Evolutionary conservation across 2,888 invertebrate species (phyloP).

Genomic region (Erpobdella octoculata): DNA sequence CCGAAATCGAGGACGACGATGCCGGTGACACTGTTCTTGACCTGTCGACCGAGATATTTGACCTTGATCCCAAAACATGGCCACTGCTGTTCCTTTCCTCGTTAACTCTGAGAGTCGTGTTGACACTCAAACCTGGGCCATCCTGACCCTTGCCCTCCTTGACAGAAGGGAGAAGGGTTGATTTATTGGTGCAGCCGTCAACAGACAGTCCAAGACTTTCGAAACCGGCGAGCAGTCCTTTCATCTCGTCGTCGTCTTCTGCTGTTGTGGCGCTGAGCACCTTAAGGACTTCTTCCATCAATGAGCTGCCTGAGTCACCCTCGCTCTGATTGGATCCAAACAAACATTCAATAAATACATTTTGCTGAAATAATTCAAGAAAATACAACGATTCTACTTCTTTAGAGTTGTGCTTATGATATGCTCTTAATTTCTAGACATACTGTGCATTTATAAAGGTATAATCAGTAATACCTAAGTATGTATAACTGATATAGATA

Average conservation of each 20-base stretch:
- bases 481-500: too few species aligned
- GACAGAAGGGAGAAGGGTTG: too few species aligned
- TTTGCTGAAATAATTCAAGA: background rate
- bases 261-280: slow-evolving; percentile 49
- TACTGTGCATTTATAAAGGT: too few species aligned
- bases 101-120: too few species aligned
- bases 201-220: slow-evolving; percentile 6
- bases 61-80: background rate
- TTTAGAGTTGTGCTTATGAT: too few species aligned
- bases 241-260: slow-evolving; percentile 2
- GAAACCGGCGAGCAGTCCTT: slow-evolving; percentile 23
- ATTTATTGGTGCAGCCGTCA: too few species aligned
- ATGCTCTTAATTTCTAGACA: too few species aligned
- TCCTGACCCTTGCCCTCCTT: background rate
- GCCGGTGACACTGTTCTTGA: too few species aligned
- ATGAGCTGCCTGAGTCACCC: slow-evolving; percentile 63
- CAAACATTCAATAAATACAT: background rate
- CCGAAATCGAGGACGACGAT: too few species aligned
- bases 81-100: background rate
- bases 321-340: slow-evolving; percentile 11
- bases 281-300: slow-evolving; percentile 80
- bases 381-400: too few species aligned
- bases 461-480: too few species aligned
- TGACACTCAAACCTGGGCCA: background rate
- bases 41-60: too few species aligned